Evolutionary conservation across 2,113 vertebrate species (phyloP).

Genomic region (Apteryx mantelli): DNA sequence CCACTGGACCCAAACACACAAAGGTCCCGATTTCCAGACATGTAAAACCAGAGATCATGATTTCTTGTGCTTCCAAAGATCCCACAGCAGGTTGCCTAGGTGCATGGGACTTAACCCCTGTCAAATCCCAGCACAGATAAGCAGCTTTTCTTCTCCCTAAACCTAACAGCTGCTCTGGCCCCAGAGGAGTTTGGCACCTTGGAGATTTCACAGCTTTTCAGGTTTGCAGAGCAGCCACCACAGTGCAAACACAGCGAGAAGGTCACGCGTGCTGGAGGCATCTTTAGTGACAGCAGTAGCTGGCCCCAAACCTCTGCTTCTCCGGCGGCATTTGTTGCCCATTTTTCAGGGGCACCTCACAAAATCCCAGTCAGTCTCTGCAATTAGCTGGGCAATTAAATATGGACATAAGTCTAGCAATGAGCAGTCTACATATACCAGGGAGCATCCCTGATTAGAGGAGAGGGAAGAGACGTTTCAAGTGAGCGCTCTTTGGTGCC

Average conservation of each 20-base stretch:
- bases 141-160: background rate
- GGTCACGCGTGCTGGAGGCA: background rate
- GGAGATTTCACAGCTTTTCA: background rate
- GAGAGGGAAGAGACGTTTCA: background rate
- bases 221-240: background rate
- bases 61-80: background rate
- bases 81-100: background rate
- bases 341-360: background rate
- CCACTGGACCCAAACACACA: rapidly evolving
- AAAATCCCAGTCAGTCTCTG: background rate
- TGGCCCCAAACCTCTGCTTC: background rate
- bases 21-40: background rate
- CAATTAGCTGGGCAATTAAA: background rate
- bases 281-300: background rate
- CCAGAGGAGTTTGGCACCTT: background rate
- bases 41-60: rapidly evolving
- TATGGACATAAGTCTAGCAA: rapidly evolving
- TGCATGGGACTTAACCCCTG: background rate
- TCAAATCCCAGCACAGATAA: background rate
- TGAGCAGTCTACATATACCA: background rate
- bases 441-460: background rate
- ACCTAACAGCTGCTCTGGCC: background rate
- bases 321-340: rapidly evolving
- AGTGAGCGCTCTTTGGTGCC: background rate
- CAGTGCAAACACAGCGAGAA: rapidly evolving